phyloP scores from a whole-genome alignment of 2,888 invertebrate species.

The Spodoptera littoralis region DNA sequence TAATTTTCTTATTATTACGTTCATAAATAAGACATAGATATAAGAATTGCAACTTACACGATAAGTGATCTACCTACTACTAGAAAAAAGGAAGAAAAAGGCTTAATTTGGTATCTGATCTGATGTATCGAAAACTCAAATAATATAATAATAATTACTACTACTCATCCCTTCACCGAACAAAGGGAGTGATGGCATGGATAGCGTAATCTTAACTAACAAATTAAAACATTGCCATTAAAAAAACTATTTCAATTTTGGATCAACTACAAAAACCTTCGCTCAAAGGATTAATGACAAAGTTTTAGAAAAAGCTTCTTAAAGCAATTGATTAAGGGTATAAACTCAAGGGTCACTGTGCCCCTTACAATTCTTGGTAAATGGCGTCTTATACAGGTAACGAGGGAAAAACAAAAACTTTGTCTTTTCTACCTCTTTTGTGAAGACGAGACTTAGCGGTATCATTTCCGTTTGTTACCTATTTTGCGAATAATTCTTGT shows the following conservation, averaged over 20 bases:
- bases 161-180: too few species aligned
- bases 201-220: too few species aligned
- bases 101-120: too few species aligned
- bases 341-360: conserved; percentile 12
- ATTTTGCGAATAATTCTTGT: neutral
- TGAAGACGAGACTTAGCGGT: neutral
- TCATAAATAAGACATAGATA: too few species aligned
- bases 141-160: too few species aligned
- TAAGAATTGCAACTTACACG: too few species aligned
- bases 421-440: neutral
- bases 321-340: conserved; percentile 25
- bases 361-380: conserved; percentile 20
- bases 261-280: conserved; percentile 3
- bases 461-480: neutral
- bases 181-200: too few species aligned
- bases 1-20: neutral
- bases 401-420: conserved; percentile 24
- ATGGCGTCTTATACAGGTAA: conserved; percentile 9
- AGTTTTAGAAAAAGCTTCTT: conserved; percentile 2
- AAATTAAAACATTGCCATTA: neutral
- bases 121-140: too few species aligned
- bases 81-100: too few species aligned
- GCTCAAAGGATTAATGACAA: conserved; percentile 11
- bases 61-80: too few species aligned
- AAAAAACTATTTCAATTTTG: conserved; percentile 4